Evolutionary conservation across 2,888 invertebrate species (phyloP).

Genomic region (Standfussiana lucernea): DNA sequence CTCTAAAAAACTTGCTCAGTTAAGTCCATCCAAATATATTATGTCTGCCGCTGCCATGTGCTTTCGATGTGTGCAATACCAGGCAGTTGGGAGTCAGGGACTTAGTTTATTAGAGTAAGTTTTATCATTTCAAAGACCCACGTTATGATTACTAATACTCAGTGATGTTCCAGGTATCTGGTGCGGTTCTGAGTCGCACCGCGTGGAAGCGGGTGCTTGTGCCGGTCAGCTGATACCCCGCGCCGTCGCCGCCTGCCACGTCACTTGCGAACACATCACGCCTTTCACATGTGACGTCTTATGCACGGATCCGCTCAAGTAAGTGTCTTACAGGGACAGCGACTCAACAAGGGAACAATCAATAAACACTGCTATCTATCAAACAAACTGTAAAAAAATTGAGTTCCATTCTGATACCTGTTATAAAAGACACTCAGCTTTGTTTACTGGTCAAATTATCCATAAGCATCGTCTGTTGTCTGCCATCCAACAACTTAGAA

Average conservation of each 20-base stretch:
- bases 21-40: not conserved
- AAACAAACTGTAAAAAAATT: no score
- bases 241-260: conserved; percentile 79
- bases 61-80: not conserved
- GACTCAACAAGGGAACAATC: no score
- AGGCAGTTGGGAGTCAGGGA: no score
- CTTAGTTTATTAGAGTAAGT: no score
- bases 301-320: conserved; percentile 84
- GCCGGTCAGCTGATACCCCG: conserved; percentile 85
- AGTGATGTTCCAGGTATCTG: conserved; percentile 77
- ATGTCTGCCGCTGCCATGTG: not conserved
- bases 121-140: no score
- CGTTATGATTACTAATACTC: not conserved
- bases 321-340: no score
- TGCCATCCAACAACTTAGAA: not conserved
- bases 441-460: not conserved
- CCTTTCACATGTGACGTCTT: conserved; percentile 79
- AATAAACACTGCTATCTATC: no score
- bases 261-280: conserved; percentile 77
- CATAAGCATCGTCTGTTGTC: not conserved
- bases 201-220: conserved; percentile 85
- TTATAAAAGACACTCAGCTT: not conserved
- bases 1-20: not conserved
- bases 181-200: conserved; percentile 85
- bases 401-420: not conserved